Conservation (phyloP, 2,113 vertebrate species). For the Crotophaga sulcirostris region DNA sequence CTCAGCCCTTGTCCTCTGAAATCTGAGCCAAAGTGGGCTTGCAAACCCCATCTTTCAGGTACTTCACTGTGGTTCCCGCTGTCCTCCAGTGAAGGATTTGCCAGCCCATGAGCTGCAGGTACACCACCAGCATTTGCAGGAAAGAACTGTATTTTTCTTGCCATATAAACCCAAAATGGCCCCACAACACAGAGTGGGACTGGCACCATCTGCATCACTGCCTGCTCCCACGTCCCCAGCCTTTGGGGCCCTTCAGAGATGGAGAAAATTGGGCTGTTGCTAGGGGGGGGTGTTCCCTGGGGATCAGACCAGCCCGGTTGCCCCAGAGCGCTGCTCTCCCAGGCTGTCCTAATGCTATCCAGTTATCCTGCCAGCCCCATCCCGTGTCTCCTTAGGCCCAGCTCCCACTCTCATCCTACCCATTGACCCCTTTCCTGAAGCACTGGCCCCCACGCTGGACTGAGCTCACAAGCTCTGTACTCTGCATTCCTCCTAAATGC, state of each 20-base stretch:
- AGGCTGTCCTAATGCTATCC: background rate
- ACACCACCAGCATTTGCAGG: background rate
- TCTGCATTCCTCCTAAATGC: background rate
- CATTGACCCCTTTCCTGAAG: rapidly evolving
- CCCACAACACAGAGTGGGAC: background rate
- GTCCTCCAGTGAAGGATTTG: background rate
- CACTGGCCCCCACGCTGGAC: background rate
- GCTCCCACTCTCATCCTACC: rapidly evolving
- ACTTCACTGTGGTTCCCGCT: background rate
- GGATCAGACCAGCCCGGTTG: too few species aligned
- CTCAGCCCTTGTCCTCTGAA: background rate
- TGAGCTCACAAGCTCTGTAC: background rate
- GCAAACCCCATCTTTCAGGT: background rate
- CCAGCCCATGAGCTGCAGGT: background rate
- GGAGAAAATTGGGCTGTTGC: background rate
- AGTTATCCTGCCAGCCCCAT: background rate
- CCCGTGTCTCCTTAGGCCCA: background rate
- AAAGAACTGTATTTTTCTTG: background rate
- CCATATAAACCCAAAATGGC: background rate
- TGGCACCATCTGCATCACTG: background rate
- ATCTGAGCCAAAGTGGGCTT: background rate
- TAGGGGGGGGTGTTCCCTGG: too few species aligned
- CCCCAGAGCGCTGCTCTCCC: background rate
- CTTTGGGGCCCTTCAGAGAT: background rate
- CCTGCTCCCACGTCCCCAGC: rapidly evolving